A percentile compares a stretch with the other conserved stretches of the same genome.
phyloP scores from a whole-genome alignment of 2,797 vertebrate species.

The Oreochromis mossambicus region DNA sequence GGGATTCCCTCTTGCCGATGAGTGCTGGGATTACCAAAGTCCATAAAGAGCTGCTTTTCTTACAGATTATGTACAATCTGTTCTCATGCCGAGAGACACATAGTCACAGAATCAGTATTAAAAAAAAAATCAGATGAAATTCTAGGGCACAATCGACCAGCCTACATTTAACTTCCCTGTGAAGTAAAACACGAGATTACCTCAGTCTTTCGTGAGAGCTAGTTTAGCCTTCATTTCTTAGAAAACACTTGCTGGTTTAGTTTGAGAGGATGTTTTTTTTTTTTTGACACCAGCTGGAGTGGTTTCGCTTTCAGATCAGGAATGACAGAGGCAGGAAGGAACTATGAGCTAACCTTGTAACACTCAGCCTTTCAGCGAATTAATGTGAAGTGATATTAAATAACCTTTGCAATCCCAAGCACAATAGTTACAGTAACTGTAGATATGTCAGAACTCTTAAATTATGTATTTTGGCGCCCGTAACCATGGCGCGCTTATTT shows the following conservation, averaged over 20 bases:
- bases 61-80: constrained; percentile 77
- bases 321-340: not conserved
- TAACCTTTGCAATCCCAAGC: not conserved
- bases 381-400: not conserved
- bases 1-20: constrained; percentile 49
- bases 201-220: not conserved
- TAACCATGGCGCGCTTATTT: not conserved
- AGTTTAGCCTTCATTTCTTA: not conserved
- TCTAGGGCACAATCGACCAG: not conserved
- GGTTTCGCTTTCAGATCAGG: not conserved
- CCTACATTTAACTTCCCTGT: not conserved
- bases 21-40: constrained; percentile 68
- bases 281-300: not conserved
- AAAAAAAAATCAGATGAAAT: not conserved
- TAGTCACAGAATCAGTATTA: constrained; percentile 3
- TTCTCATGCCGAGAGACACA: constrained; percentile 28
- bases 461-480: not conserved
- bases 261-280: not conserved
- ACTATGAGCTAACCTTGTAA: not conserved
- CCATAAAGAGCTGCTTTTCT: constrained; percentile 67
- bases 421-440: not conserved
- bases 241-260: not conserved
- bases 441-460: not conserved
- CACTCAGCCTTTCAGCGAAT: not conserved
- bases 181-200: not conserved